A percentile compares a stretch with the other conserved stretches of the same genome.
These are phyloP conservation scores for Synergus japonicus DNA, from an alignment of 2,888 invertebrate genomes.

Conservation along the genomic window DNA sequence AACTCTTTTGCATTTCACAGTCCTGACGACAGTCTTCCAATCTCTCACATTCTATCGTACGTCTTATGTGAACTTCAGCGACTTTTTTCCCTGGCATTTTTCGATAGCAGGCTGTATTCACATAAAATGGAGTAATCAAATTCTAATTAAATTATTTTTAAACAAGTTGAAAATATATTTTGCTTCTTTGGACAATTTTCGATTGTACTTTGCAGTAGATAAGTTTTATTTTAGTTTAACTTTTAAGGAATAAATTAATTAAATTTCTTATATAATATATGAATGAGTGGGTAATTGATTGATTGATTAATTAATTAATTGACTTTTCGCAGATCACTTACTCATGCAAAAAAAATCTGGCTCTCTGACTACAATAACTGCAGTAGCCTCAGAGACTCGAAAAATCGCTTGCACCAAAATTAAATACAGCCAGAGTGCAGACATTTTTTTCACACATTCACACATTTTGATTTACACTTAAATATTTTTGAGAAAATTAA, in stretches of 20 bases:
- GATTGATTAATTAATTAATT: neutral
- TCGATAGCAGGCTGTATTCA: conserved; percentile 86
- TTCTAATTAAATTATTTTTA: neutral
- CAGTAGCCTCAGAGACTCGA: neutral
- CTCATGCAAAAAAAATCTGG: conserved; percentile 31
- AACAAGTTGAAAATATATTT: neutral
- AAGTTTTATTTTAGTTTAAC: neutral
- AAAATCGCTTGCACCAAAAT: conserved; percentile 6
- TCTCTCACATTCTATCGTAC: conserved; percentile 84
- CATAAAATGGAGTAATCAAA: conserved; percentile 42
- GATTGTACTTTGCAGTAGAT: neutral
- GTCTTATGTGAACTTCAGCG: conserved; percentile 83
- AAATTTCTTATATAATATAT: neutral
- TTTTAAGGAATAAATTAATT: neutral
- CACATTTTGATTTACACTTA: conserved; percentile 23
- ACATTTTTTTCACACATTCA: conserved; percentile 26
- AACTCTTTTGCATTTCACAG: conserved; percentile 86
- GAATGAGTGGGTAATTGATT: too few relatives aligned
- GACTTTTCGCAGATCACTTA: neutral
- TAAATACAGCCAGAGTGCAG: conserved; percentile 18
- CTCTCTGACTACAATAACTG: neutral
- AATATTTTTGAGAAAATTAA: neutral
- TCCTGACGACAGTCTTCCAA: conserved; percentile 87
- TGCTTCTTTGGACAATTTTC: neutral
- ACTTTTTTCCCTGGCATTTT: conserved; percentile 87